phyloP scores from a whole-genome alignment of 2,113 vertebrate species.

The Lamprotornis superbus region DNA sequence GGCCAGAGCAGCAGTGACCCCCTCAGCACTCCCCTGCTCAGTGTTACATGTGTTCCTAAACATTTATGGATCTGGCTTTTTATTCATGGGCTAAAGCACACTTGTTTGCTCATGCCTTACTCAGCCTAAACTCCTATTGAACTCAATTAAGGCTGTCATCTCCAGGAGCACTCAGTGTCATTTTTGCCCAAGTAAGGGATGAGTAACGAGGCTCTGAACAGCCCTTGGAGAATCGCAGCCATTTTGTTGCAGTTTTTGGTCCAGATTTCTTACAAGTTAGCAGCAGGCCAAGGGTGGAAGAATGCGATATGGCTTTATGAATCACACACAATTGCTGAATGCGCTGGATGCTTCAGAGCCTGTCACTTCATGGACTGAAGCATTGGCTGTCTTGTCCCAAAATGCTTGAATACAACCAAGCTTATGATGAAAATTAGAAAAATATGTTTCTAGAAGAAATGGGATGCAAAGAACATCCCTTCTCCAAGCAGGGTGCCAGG shows the following conservation, averaged over 20 bases:
- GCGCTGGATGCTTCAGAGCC: neutral
- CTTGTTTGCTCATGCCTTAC: constrained; percentile 66
- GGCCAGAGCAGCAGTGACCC: neutral
- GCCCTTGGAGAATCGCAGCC: constrained; percentile 56
- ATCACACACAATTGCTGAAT: constrained; percentile 35
- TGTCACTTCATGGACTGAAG: neutral
- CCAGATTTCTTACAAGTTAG: constrained; percentile 52
- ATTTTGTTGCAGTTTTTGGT: constrained; percentile 49
- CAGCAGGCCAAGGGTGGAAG: constrained; percentile 48
- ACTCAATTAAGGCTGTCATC: constrained; percentile 64
- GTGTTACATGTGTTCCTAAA: neutral
- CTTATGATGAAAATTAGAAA: neutral
- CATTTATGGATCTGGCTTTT: constrained; percentile 32
- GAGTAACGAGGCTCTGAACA: constrained; percentile 36
- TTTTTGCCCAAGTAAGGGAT: constrained; percentile 70
- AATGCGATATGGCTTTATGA: constrained; percentile 35
- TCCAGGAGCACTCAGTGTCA: constrained; percentile 58
- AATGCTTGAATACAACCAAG: neutral
- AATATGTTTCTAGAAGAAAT: constrained; percentile 13
- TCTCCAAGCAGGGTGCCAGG: fast-evolving
- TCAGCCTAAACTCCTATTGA: constrained; percentile 61
- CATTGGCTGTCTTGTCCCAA: neutral
- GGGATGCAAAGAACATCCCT: neutral
- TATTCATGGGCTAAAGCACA: constrained; percentile 42
- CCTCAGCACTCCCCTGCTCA: neutral